Evolutionary conservation across 1,140 invertebrate species (phyloP).

Genomic region (Mya arenaria): DNA sequence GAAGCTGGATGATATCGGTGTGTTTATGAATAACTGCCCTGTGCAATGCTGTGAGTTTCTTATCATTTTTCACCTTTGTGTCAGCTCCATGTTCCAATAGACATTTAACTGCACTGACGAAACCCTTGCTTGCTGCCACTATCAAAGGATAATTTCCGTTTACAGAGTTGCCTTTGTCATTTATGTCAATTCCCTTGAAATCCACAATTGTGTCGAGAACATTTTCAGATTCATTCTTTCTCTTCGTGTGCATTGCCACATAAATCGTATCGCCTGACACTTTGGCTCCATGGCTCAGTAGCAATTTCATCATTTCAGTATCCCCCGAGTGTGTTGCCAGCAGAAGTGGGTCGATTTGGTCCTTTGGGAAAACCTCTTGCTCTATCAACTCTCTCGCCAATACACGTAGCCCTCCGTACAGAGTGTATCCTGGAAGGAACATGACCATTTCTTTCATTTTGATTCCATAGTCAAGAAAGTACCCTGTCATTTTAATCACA

Average conservation of each 20-base stretch:
- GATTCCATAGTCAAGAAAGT: slow-evolving; percentile 42
- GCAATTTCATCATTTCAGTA: not conserved
- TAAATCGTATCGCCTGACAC: slow-evolving; percentile 16
- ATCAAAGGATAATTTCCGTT: slow-evolving; percentile 25
- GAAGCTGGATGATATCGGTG: not conserved
- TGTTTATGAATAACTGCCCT: slow-evolving; percentile 20
- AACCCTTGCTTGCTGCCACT: not conserved
- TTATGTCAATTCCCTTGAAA: not conserved
- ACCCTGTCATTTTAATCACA: slow-evolving; percentile 32
- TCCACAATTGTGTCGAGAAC: too few species aligned
- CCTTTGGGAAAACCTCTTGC: not conserved
- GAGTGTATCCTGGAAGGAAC: slow-evolving; percentile 16
- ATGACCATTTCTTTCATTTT: slow-evolving; percentile 9
- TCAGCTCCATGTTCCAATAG: slow-evolving; percentile 3
- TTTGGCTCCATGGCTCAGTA: not conserved
- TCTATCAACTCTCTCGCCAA: slow-evolving; percentile 17
- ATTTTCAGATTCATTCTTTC: too few species aligned
- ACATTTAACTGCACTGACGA: not conserved
- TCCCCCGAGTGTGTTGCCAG: slow-evolving; percentile 30
- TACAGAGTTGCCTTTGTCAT: not conserved
- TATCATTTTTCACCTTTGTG: not conserved
- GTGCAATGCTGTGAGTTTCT: slow-evolving; percentile 8
- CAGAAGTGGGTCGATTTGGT: not conserved
- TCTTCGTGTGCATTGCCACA: not conserved
- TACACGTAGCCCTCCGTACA: not conserved